Percentiles rank a stretch among this genome's conserved stretches.
phyloP scores from a whole-genome alignment of 2,797 vertebrate genomes.

The Silurus aristotelis region DNA sequence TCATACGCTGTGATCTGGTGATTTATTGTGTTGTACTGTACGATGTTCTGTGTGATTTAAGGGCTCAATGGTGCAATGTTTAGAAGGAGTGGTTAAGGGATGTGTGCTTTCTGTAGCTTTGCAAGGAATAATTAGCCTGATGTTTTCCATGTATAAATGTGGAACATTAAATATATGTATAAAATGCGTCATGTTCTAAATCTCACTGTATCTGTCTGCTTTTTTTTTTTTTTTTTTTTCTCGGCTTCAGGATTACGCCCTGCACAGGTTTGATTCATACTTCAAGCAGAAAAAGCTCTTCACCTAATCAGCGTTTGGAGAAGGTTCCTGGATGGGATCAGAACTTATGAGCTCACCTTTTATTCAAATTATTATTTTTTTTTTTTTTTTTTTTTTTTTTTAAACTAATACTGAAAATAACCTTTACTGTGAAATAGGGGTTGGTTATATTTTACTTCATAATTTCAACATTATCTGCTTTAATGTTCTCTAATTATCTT shows the following conservation, averaged over 20 bases:
- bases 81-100: neutral
- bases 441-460: neutral
- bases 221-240: neutral
- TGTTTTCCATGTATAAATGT: neutral
- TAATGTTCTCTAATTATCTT: neutral
- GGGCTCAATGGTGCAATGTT: neutral
- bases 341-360: neutral
- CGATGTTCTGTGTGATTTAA: neutral
- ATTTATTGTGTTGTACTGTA: neutral
- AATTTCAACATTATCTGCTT: neutral
- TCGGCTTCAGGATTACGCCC: constrained; percentile 84
- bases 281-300: constrained; percentile 86
- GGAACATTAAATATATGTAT: neutral
- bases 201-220: neutral
- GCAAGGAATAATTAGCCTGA: neutral
- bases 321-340: neutral
- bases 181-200: neutral
- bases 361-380: neutral
- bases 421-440: neutral
- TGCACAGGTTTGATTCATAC: constrained; percentile 87
- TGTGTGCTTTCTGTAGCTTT: neutral
- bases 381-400: neutral
- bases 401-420: neutral
- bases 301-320: constrained; percentile 57
- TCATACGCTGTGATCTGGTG: neutral